These are phyloP conservation scores for Idaea straminata DNA, from an alignment of 2,888 invertebrate species.

Conservation along the genomic window DNA sequence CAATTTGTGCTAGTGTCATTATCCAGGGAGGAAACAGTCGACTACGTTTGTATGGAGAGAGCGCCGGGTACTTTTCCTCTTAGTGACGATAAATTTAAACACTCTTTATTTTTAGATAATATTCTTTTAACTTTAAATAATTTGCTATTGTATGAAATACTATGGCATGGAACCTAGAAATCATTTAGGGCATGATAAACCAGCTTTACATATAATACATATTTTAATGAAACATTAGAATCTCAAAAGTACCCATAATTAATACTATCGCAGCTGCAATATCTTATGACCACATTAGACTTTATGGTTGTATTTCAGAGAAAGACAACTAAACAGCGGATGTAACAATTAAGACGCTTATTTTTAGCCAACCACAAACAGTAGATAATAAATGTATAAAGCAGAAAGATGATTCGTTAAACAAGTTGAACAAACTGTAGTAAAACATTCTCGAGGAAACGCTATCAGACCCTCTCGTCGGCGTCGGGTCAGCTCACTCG, in stretches of 20 bases:
- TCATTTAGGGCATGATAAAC: no score
- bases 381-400: constrained; percentile 48
- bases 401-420: constrained; percentile 49
- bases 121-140: no score
- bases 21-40: no score
- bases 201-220: no score
- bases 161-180: no score
- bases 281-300: constrained; percentile 19
- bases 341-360: constrained; percentile 48
- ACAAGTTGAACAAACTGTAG: constrained; percentile 71
- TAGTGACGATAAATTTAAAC: not conserved
- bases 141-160: no score
- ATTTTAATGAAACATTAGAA: no score
- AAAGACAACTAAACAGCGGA: constrained; percentile 44
- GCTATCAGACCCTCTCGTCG: constrained; percentile 43
- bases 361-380: constrained; percentile 52
- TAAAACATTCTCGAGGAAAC: constrained; percentile 50
- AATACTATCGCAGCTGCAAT: not conserved
- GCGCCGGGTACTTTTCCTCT: no score
- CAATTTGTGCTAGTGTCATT: no score
- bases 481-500: constrained; percentile 46
- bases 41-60: no score
- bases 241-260: no score
- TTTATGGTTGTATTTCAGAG: constrained; percentile 42
- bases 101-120: not conserved